phyloP scores from a whole-genome alignment of 2,113 vertebrate genomes.

The Xiphophorus hellerii region DNA sequence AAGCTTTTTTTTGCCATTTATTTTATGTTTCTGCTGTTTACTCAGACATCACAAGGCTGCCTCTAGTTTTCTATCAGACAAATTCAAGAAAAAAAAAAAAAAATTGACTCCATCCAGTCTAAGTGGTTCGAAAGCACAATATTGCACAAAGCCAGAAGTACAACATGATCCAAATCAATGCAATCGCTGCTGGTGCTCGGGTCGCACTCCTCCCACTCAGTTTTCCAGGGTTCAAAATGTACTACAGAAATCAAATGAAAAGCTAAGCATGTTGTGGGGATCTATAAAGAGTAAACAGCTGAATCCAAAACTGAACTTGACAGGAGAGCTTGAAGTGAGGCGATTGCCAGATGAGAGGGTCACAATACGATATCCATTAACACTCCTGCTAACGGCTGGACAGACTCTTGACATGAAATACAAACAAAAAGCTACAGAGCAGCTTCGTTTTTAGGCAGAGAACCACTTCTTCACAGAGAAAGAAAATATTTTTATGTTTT shows the following conservation, averaged over 20 bases:
- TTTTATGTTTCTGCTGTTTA: neutral
- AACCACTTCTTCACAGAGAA: neutral
- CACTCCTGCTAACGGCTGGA: constrained; percentile 26
- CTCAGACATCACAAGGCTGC: constrained; percentile 2
- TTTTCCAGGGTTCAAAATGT: constrained; percentile 31
- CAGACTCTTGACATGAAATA: constrained; percentile 24
- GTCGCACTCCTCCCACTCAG: constrained; percentile 32
- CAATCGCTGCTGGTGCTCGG: constrained; percentile 21
- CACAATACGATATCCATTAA: constrained; percentile 44
- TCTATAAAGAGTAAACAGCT: constrained; percentile 29
- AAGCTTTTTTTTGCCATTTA: too few relatives aligned
- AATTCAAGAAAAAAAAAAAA: too few relatives aligned
- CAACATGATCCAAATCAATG: constrained; percentile 31
- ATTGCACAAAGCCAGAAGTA: constrained; percentile 13
- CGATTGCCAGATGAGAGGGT: constrained; percentile 26
- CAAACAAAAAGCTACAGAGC: constrained; percentile 11
- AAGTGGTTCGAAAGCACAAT: constrained; percentile 2
- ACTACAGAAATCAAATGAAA: constrained; percentile 44
- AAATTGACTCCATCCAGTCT: constrained; percentile 5
- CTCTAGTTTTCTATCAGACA: neutral
- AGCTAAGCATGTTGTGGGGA: constrained; percentile 26
- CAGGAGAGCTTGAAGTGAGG: constrained; percentile 23
- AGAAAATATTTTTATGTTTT: neutral
- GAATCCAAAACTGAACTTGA: constrained; percentile 37
- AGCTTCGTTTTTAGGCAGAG: neutral